Conservation (phyloP, 2,888 invertebrate species). For the Dolichomitus sp. region DNA sequence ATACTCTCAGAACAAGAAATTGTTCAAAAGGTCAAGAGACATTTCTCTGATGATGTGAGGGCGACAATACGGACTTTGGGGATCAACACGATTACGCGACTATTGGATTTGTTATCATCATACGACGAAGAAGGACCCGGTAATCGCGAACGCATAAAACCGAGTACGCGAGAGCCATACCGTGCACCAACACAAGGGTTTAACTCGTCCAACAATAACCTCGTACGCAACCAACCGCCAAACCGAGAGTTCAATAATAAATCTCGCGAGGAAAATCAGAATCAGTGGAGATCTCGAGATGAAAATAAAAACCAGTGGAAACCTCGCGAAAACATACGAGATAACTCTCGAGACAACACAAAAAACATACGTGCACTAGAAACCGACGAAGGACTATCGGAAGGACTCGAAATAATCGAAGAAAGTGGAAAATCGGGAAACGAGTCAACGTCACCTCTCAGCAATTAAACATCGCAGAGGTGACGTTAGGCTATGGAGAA, state of each 20-base stretch:
- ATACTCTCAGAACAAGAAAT: background rate
- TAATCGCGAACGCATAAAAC: background rate
- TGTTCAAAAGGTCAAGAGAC: background rate
- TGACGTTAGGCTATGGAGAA: slow-evolving; percentile 38
- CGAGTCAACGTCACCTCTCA: slow-evolving; percentile 31
- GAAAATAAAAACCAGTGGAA: background rate
- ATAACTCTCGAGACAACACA: background rate
- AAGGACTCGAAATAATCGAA: background rate
- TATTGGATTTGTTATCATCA: slow-evolving; percentile 12
- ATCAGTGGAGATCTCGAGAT: background rate
- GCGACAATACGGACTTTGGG: slow-evolving; percentile 1
- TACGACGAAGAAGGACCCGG: slow-evolving; percentile 6
- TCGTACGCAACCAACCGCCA: too few species aligned
- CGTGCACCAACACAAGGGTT: background rate
- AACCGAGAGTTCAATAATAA: too few species aligned
- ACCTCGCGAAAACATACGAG: background rate
- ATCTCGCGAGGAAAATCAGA: too few species aligned
- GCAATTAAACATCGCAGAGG: background rate
- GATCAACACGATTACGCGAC: background rate
- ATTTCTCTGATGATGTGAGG: slow-evolving; percentile 28
- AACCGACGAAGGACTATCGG: background rate
- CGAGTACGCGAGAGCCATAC: background rate
- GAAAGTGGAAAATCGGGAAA: slow-evolving; percentile 7
- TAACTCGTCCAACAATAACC: too few species aligned
- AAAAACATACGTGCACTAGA: background rate